These are phyloP conservation scores for Gorsachius magnificus DNA, from an alignment of 2,797 vertebrate species.

Conservation along the genomic window DNA sequence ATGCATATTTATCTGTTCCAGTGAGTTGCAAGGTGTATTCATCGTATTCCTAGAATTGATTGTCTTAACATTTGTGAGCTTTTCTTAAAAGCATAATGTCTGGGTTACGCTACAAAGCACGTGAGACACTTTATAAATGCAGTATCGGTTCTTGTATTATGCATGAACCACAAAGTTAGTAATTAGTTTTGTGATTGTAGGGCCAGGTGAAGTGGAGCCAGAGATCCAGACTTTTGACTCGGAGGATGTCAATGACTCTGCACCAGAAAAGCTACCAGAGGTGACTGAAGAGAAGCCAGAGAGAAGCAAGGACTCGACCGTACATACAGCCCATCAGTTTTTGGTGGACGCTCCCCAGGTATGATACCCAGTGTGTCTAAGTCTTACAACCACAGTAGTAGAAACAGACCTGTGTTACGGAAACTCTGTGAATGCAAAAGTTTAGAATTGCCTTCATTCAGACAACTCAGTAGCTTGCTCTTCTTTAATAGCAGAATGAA, in stretches of 20 bases:
- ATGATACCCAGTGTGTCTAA: not conserved
- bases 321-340: slow-evolving; percentile 88
- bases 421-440: not conserved
- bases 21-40: not conserved
- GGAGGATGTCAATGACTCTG: slow-evolving; percentile 64
- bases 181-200: slow-evolving; percentile 64
- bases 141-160: not conserved
- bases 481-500: not conserved
- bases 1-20: not conserved
- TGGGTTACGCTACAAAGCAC: not conserved
- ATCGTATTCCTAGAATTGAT: not conserved
- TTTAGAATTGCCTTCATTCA: not conserved
- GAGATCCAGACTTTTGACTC: slow-evolving; percentile 74
- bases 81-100: not conserved
- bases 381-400: not conserved
- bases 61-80: not conserved
- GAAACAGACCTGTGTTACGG: not conserved
- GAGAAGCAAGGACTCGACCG: slow-evolving; percentile 84
- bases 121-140: not conserved
- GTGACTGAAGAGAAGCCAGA: slow-evolving; percentile 74
- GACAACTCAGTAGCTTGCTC: not conserved
- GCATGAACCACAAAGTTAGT: not conserved
- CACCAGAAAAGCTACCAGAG: slow-evolving; percentile 43
- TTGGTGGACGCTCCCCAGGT: slow-evolving; percentile 77
- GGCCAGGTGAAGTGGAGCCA: slow-evolving; percentile 77